Base-by-base conservation (phyloP, 2,797 vertebrate genomes). In the Muscicapa comitata region DNA sequence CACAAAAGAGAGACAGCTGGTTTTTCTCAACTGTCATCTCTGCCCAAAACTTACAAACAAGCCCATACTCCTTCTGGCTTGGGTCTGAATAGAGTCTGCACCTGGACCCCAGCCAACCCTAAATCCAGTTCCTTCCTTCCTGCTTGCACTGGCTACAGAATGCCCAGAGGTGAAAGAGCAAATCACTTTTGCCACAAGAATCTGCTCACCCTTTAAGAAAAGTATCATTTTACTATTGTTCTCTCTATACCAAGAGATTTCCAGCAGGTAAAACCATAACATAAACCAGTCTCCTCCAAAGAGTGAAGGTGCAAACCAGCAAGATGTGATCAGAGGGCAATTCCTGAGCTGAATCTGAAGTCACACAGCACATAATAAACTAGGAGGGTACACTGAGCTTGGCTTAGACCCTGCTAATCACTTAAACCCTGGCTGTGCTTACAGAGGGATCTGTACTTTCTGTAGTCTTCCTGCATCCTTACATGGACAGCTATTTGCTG, bases 91-190 rank as follows among this genome's bases (percentile, higher is more conserved):
- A 80, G 23, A 63, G 59, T 7, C 43, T 80, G 87, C 63, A 83
- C 23, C 40, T 90, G 95, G 82, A 93, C 37, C 17, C 25, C 20
- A 72, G 76, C 91, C 91, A 97, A 63, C 19, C 29, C 63, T 42
- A 88, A 96, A 94, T 66, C 47, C 63, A 86, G 73, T 43, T 94
- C 82, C 92, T 93, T 92, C 89, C 92, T 91, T 31, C 62, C 88
- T 20, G 1, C 37, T 73, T 79, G 37, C 65, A 59, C 21, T 25
- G 59, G 37, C 62, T 84, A 54, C 2, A 1, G 40, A 87, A 86
- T 15, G 31, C 72, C 75, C 72, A 80, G 43, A 86, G 61, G 76
- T 91, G 15, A 95, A 93, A 77, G 19, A 74, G 17, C 29, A 78
- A 89, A 94, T 93, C 91, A 65, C 51, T 92, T 91, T 31, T 55